Base-by-base conservation (phyloP, 2,888 invertebrate genomes). In the Mongoloraphidia duomilia region DNA sequence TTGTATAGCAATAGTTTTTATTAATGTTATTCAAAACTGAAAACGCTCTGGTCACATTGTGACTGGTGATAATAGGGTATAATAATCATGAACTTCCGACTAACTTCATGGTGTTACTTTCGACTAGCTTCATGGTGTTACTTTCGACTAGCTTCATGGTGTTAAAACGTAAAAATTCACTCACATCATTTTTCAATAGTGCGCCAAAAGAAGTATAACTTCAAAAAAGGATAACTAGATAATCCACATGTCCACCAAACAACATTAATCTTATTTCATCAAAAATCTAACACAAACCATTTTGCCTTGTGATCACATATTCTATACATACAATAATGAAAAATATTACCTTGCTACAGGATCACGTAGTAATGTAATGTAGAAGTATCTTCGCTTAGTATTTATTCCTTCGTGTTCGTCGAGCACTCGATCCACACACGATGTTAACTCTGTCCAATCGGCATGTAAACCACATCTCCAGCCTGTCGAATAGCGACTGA, bases 401-500 rank as follows among this genome's bases (percentile, higher is more conserved):
- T 79, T 77, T 49, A 82, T 80, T 6, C 87, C 88, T 68, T 96
- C 95, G 63, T 89, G 84, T 65, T 89, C 84, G 67, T 95, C 90
- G 62, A 97, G 74, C 62, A 89, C 90, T 33, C 83, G 80, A 63
- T 95, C 90, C 38, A 94, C 94, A 68, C 95, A 95, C 58, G 77
- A 78, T 9, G 90, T 92, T 56, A 98, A 69, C 72, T 98, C 97
- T 3, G 97, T 97, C 87, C 93, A 97, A 72, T 97, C 97, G 33
- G 96, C 94, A 65, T 96, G 96, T 43, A 98, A 75, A 47, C 98
- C 98, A 69, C 98, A 98, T 63, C 89, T 89, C 95, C 95, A 95
- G 57, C 95, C 95, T 33, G 93, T 95, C 46, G 94, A 93, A 71
- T 93, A 95, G 62, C 95, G 80, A 65, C 93, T 94, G 71, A 98